Base-by-base conservation (phyloP, 2,113 vertebrate genomes). In the Heterocephalus glaber region DNA sequence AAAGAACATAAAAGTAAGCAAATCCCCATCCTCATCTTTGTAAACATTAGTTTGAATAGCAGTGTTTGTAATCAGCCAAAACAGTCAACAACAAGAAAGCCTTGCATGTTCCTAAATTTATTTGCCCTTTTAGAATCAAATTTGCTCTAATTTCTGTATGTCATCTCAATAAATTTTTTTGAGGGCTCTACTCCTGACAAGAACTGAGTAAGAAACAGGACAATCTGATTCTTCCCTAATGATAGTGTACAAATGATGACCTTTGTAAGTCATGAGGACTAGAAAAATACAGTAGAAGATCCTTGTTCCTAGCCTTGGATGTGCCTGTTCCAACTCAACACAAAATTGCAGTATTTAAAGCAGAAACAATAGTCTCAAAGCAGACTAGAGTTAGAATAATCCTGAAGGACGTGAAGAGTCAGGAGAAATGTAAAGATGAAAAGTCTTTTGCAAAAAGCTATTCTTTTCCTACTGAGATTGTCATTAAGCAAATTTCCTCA, bases 391-490 rank as follows among this genome's bases (percentile, higher is more conserved):
- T 77, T 28, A 19, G 70, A 60, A 95, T 3, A 85, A 85, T 92
- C 89, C 68, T 89, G 68, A 84, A 96, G 74, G 98, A 97, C 97
- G 87, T 96, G 96, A 98, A 98, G 97, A 97, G 33, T 93, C 60
- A 63, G 94, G 56, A 70, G 3, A 38, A 97, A 96, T 92, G 41
- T 24, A 91, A 97, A 90, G 70, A 81, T 49, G 61, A 94, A 94
- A 52, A 93, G 90, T n/a, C 84, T 95, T 77, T 96, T n/a, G 88
- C 17, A 95, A 97, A 90, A 90, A 88, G 98, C 95, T 98, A 98
- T 96, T 97, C 97, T 97, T 97, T 90, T 58, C 56, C 92, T 94
- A 81, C 54, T 86, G 89, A 94, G 70, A n/a, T 28, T 47, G 35
- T 95, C 54, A 87, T 9, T 90, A 86, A 81, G 82, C 77, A 70